Base-by-base conservation (phyloP, 2,888 invertebrate species). In the Corbicula japonica region DNA sequence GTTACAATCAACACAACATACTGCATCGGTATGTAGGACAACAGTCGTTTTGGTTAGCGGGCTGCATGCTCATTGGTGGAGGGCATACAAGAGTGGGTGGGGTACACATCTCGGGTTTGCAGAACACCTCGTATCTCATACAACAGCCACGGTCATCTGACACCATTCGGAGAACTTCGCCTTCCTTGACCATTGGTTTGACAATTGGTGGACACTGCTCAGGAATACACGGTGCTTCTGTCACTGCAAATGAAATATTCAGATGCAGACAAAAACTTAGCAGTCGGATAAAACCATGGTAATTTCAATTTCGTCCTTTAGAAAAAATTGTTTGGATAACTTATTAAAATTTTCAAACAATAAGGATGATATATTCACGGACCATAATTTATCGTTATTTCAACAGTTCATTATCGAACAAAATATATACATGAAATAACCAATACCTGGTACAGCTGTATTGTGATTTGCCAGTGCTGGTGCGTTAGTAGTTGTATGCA, bases 1-100 rank as follows among this genome's bases (percentile, higher is more conserved):
- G n/a, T 8, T 58, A 12, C 12, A 58, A 30, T 26, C 26, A 23
- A 21, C 6, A 28, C 6, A 21, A 87, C 88, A 81, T 80, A 89
- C 89, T 86, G 80, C 89, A 89, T 63, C 76, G 76, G 73, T 81
- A 88, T 8, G 76, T 74, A 12, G 87, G 85, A 65, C 89, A 89
- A 46, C 89, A 89, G 38, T 88, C 85, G 12, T 81, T 78, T 0
- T 66, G 23, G 63, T 76, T 79, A 8, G 75, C 80, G 10, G 74
- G 78, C 38, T 74, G 65, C 30, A 86, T 23, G 10, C 70, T 60
- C 76, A 79, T 81, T 0, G 88, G 87, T 58, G 80, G 54, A 5
- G 82, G 72, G 46, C 88, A 88, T 10, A 74, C 60, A 2, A 74
- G 71, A 1, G 70, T 76, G 18, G 82, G 65, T 23, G 77, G 74